These are phyloP conservation scores for Falcunculus frontatus DNA, from an alignment of 2,113 vertebrate genomes.

Conservation along the genomic window DNA sequence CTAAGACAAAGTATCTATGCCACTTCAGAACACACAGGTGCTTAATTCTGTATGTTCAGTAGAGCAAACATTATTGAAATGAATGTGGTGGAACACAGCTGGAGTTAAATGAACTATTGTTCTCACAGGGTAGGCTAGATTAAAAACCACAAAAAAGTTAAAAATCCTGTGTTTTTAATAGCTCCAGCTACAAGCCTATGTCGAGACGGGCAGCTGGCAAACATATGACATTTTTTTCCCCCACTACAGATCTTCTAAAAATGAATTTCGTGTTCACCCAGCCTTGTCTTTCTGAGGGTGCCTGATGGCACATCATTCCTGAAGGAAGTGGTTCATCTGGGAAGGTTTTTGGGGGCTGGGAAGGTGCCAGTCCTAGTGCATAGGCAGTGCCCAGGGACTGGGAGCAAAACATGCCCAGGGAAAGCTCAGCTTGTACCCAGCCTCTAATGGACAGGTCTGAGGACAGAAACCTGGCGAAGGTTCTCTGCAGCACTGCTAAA, in stretches of 20 bases:
- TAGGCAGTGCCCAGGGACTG: background rate
- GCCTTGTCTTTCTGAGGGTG: background rate
- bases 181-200: background rate
- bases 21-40: constrained; percentile 40
- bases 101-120: constrained; percentile 58
- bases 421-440: background rate
- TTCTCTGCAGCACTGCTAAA: background rate
- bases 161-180: background rate
- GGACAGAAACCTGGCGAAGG: background rate
- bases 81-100: constrained; percentile 41
- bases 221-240: background rate
- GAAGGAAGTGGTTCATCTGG: background rate
- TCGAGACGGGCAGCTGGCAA: constrained; percentile 29
- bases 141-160: background rate
- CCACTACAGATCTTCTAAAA: background rate
- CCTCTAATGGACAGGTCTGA: background rate
- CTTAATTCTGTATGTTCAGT: constrained; percentile 45
- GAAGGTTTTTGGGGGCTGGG: background rate
- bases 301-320: background rate
- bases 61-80: constrained; percentile 53
- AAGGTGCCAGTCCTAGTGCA: background rate
- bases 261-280: constrained; percentile 10
- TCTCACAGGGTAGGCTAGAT: constrained; percentile 31
- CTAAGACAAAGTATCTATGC: constrained; percentile 34
- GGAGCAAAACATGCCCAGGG: background rate